A percentile compares a stretch with the other conserved stretches of the same genome.
phyloP scores from a whole-genome alignment of 2,113 vertebrate genomes.

The Mobula hypostoma region DNA sequence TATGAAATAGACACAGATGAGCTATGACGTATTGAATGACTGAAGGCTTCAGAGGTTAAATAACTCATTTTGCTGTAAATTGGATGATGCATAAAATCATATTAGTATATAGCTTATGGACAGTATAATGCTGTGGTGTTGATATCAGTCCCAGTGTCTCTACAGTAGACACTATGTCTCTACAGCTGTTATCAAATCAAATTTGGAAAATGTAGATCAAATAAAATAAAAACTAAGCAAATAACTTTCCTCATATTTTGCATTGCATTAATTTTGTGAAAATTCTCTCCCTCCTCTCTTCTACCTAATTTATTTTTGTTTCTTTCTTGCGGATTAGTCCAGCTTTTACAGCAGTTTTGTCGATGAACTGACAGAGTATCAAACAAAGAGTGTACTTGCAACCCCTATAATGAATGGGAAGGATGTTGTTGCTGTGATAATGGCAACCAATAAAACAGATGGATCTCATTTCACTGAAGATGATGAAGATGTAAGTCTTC shows the following conservation, averaged over 20 bases:
- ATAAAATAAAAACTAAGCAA: not conserved
- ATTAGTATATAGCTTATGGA: not conserved
- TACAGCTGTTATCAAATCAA: not conserved
- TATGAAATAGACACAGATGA: too few species aligned
- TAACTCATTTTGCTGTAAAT: too few species aligned
- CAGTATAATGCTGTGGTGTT: not conserved
- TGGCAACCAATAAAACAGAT: conserved; percentile 64
- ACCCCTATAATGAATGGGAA: conserved; percentile 66
- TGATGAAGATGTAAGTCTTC: conserved; percentile 63
- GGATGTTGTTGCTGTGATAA: conserved; percentile 65
- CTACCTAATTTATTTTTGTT: not conserved
- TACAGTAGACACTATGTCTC: not conserved
- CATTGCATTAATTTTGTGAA: not conserved
- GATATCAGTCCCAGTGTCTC: not conserved
- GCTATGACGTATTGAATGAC: too few species aligned
- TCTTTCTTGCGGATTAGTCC: conserved; percentile 46
- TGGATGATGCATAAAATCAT: not conserved
- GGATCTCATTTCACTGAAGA: conserved; percentile 59
- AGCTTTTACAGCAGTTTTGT: conserved; percentile 61
- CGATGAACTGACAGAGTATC: conserved; percentile 61
- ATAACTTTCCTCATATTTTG: not conserved
- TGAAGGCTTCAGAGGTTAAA: too few species aligned
- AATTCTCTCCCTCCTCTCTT: not conserved
- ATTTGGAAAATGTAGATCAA: not conserved
- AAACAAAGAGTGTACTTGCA: conserved; percentile 58